Evolutionary conservation across 2,888 invertebrate genomes (phyloP).

Genomic region (Tyria jacobaeae): DNA sequence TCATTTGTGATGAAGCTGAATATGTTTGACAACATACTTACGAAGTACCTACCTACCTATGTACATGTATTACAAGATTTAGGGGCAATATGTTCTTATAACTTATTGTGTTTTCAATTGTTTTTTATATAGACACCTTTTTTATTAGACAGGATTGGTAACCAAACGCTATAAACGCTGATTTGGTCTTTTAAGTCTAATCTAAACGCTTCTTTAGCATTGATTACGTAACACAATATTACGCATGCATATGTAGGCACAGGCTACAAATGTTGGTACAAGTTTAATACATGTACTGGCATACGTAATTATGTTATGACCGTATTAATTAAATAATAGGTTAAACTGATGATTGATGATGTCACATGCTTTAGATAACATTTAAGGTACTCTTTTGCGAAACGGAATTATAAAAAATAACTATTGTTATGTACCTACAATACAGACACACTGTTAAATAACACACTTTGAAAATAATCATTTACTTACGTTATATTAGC

Average conservation of each 20-base stretch:
- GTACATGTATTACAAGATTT: too few species aligned
- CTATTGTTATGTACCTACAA: neutral
- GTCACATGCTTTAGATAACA: neutral
- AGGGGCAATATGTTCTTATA: too few species aligned
- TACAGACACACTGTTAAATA: neutral
- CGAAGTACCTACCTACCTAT: neutral
- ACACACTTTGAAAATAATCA: neutral
- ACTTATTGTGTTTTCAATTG: too few species aligned
- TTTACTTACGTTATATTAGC: neutral
- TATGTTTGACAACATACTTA: too few species aligned
- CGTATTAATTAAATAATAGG: neutral
- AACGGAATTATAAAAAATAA: too few species aligned
- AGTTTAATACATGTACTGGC: neutral
- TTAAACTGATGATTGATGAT: neutral
- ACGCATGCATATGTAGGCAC: neutral
- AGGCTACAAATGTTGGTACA: neutral
- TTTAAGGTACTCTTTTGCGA: neutral
- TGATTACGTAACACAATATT: constrained; percentile 4
- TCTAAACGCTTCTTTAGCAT: neutral
- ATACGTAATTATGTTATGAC: neutral
- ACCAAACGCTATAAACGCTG: neutral
- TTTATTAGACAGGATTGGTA: neutral
- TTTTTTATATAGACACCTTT: too few species aligned
- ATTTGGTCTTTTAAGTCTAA: neutral
- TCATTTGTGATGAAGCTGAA: too few species aligned